These are phyloP conservation scores for Syngnathus scovelli DNA, from an alignment of 2,113 vertebrate species.

Conservation along the genomic window DNA sequence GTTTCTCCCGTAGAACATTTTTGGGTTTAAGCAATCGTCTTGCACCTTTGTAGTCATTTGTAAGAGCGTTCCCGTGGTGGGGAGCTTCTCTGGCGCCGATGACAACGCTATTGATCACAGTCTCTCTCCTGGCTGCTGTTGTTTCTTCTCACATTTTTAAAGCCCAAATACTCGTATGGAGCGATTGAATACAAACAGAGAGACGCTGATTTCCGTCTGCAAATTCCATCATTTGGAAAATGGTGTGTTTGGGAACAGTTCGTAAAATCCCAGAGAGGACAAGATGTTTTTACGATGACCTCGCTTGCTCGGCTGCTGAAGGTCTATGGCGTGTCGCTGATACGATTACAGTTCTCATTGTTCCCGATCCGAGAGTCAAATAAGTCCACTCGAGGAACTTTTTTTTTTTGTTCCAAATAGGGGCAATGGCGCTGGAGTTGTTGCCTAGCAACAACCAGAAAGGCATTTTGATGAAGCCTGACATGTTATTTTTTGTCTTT, in stretches of 20 bases:
- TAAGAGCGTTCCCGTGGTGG: not conserved
- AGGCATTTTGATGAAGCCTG: slow-evolving; percentile 35
- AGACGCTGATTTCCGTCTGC: not conserved
- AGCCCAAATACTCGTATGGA: not conserved
- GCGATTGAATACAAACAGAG: not conserved
- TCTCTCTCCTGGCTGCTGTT: not conserved
- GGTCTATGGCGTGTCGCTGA: not conserved
- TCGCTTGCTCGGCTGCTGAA: not conserved
- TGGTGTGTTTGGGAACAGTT: not conserved
- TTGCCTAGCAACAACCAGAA: slow-evolving; percentile 62
- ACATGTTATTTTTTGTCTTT: slow-evolving; percentile 23
- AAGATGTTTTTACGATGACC: not conserved
- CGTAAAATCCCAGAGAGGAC: not conserved
- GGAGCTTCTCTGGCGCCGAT: not conserved
- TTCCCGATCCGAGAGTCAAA: not conserved
- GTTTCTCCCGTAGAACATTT: not conserved
- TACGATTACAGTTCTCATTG: not conserved
- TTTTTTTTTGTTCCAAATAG: slow-evolving; percentile 23
- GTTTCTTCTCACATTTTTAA: not conserved
- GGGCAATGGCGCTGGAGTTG: slow-evolving; percentile 37
- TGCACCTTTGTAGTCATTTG: not conserved
- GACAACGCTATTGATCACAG: not conserved
- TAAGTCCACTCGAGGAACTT: slow-evolving; percentile 3
- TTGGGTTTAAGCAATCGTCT: not conserved
- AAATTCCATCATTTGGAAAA: not conserved